phyloP scores from a whole-genome alignment of 2,888 invertebrate genomes.

The Heliconius hortense region DNA sequence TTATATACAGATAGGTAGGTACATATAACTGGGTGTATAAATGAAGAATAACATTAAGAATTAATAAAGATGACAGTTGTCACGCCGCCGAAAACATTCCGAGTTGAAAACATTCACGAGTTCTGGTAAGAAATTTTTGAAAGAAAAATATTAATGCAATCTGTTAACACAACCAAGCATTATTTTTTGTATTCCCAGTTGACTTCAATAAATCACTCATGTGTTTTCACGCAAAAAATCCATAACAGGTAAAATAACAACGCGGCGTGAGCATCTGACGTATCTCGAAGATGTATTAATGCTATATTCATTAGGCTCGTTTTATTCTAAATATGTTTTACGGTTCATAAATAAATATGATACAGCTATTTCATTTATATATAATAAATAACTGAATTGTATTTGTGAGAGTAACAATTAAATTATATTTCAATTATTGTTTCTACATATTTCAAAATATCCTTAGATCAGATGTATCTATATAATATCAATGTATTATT shows the following conservation, averaged over 20 bases:
- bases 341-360: constrained; percentile 2
- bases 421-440: neutral
- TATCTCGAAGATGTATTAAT: constrained; percentile 37
- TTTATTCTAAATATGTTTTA: constrained; percentile 31
- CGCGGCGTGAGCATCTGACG: constrained; percentile 39
- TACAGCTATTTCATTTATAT: neutral
- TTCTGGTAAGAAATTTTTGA: constrained; percentile 52
- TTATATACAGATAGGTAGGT: neutral
- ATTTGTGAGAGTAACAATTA: neutral
- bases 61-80: constrained; percentile 23
- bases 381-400: neutral
- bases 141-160: constrained; percentile 66
- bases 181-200: constrained; percentile 66
- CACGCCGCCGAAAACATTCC: constrained; percentile 34
- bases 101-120: constrained; percentile 37
- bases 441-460: neutral
- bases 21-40: neutral
- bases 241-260: constrained; percentile 51
- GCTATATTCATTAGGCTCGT: constrained; percentile 38
- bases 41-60: constrained; percentile 5
- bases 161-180: constrained; percentile 65
- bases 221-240: constrained; percentile 68
- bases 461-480: neutral
- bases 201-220: constrained; percentile 76
- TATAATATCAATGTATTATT: too few species aligned